Conservation (phyloP, 2,888 invertebrate genomes). For the Philaethria dido region DNA sequence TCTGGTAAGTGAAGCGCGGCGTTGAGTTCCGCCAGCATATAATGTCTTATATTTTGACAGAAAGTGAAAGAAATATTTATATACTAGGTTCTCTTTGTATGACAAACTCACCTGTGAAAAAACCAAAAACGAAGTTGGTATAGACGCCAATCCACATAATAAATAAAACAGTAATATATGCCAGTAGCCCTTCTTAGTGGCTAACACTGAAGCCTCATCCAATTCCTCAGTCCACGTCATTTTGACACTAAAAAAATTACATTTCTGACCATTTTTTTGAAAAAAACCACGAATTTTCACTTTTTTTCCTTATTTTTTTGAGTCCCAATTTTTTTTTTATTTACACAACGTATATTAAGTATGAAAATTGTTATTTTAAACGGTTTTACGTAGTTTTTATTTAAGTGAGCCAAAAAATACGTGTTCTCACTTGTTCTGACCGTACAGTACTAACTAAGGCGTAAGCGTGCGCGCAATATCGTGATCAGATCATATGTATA, state of each 20-base stretch:
- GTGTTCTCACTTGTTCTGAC: conserved; percentile 18
- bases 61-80: too few species aligned
- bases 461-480: conserved; percentile 35
- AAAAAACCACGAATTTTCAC: too few species aligned
- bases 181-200: conserved; percentile 86
- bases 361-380: not conserved
- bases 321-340: too few species aligned
- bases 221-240: conserved; percentile 75
- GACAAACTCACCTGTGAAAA: conserved; percentile 85
- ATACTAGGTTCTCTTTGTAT: too few species aligned
- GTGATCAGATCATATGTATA: conserved; percentile 30
- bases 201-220: conserved; percentile 83
- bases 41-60: too few species aligned
- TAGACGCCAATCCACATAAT: conserved; percentile 85
- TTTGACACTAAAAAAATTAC: not conserved
- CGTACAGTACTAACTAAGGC: conserved; percentile 30
- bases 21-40: too few species aligned
- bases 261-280: not conserved
- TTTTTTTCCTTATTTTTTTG: not conserved
- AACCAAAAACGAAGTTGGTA: conserved; percentile 86
- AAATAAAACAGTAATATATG: conserved; percentile 86
- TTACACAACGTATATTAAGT: too few species aligned
- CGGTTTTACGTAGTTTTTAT: not conserved
- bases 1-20: too few species aligned
- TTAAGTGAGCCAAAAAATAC: conserved; percentile 5